Evolutionary conservation across 2,113 vertebrate species (phyloP), one percentile per base, ranked within the genome.

Genomic region (Argyrosomus japonicus): DNA sequence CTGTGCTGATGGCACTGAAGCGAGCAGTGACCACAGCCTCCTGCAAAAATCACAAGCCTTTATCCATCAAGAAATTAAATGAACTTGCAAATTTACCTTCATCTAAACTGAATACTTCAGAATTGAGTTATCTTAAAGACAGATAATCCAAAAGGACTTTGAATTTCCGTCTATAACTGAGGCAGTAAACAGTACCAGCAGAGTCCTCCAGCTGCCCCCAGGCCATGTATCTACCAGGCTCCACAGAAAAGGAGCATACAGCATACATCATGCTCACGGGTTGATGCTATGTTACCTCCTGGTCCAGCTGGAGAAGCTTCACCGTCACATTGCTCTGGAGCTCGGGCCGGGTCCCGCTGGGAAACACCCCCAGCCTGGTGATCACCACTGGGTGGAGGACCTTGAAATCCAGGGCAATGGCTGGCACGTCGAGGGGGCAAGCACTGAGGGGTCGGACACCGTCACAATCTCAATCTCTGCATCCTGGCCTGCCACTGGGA

Each of bases 351-450:
- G 85, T 86, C 21, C 94, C 91, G 40, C 96, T 94, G 29, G 96
- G 94, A 91, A 99, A 98, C 54, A 99, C 97, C 50, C 98, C 98
- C 1, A 99, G 95, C 71, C 96, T 95, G 47, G 97, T 99, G 79
- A 99, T 97, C 60, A 99, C 96, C 60, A 99, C 96, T 0, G 98
- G 97, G 89, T 99, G 96, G 79, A 98, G 96, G 19, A 99, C 97
- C 75, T 97, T 97, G 32, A 99, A 99, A 89, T 97, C 97, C 92
- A 99, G 95, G 25, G 97, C 97, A 81, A 99, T 93, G 12, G 96
- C 88, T 3, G 93, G 93, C 87, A 97, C 96, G 27, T 97, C 97
- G 1, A 95, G 0, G 94, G 92, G 56, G 84, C 72, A n/a, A 96
- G 95, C 51, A 88, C 79, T 0, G 90, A 54, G 0, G 95, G 92